These are phyloP conservation scores for Leptarthrus brevirostris DNA, from an alignment of 2,888 invertebrate species.

Conservation along the genomic window DNA sequence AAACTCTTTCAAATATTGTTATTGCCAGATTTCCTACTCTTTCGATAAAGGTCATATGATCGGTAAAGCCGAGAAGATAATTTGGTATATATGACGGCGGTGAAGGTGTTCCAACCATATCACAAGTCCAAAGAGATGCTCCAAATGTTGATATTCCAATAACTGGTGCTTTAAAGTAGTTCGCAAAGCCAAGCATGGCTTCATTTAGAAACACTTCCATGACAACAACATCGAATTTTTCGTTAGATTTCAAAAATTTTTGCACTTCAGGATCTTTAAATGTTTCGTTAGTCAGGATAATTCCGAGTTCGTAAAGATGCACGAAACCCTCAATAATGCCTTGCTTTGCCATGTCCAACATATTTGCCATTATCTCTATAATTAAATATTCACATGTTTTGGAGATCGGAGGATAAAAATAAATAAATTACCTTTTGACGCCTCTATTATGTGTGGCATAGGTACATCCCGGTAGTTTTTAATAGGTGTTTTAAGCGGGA, in stretches of 20 bases:
- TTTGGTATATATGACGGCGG: too few species aligned
- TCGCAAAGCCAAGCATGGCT: constrained; percentile 62
- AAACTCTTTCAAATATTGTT: too few species aligned
- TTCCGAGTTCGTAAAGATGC: constrained; percentile 57
- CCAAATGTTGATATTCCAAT: too few species aligned
- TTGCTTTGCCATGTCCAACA: not conserved
- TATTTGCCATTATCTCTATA: not conserved
- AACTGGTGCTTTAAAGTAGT: too few species aligned
- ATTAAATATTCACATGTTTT: too few species aligned
- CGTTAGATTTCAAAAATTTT: constrained; percentile 60
- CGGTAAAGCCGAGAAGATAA: too few species aligned
- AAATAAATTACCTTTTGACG: constrained; percentile 26
- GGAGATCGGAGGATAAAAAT: not conserved
- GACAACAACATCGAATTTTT: constrained; percentile 65
- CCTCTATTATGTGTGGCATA: constrained; percentile 51
- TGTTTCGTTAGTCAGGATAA: constrained; percentile 57
- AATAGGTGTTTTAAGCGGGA: constrained; percentile 58
- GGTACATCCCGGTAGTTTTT: constrained; percentile 59
- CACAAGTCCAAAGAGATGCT: too few species aligned
- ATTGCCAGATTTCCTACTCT: too few species aligned
- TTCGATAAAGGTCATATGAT: too few species aligned
- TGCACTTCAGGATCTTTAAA: constrained; percentile 58
- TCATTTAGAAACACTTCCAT: constrained; percentile 65
- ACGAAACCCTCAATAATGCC: not conserved
- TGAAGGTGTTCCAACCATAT: too few species aligned